Evolutionary conservation across 2,888 invertebrate genomes (phyloP).

Genomic region (Melitaea athalia): DNA sequence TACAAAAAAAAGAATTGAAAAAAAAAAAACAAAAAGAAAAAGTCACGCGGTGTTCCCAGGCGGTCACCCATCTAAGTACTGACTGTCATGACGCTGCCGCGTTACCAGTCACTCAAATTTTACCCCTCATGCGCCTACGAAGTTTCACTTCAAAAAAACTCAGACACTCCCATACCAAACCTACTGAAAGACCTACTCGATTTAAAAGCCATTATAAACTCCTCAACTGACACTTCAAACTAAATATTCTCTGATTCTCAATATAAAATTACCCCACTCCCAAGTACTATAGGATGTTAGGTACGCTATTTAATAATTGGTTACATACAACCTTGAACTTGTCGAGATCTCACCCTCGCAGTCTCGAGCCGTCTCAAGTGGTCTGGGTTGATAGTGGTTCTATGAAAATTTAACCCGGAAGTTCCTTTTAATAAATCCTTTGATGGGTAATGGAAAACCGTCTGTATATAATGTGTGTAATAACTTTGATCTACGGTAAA

Average conservation of each 20-base stretch:
- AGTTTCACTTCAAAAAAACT: no score
- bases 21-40: no score
- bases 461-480: neutral
- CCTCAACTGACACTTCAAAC: slow-evolving; percentile 8
- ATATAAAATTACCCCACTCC: slow-evolving; percentile 11
- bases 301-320: slow-evolving; percentile 29
- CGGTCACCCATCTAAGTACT: no score
- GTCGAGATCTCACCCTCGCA: slow-evolving; percentile 50
- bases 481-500: neutral
- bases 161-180: neutral
- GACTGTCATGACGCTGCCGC: no score
- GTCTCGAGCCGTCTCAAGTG: slow-evolving; percentile 45
- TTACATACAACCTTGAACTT: slow-evolving; percentile 54
- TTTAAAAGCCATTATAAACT: slow-evolving; percentile 1
- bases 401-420: slow-evolving; percentile 31
- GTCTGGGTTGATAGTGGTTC: slow-evolving; percentile 31
- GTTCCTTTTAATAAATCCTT: slow-evolving; percentile 25
- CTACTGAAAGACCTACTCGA: neutral
- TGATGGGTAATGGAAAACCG: slow-evolving; percentile 12
- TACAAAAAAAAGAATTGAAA: no score
- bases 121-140: no score
- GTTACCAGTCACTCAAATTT: no score
- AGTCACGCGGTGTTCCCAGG: no score
- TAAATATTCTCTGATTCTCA: slow-evolving; percentile 15
- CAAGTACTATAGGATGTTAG: slow-evolving; percentile 23